Evolutionary conservation across 2,888 invertebrate species (phyloP).

Genomic region (Drosophila neonasuta): DNA sequence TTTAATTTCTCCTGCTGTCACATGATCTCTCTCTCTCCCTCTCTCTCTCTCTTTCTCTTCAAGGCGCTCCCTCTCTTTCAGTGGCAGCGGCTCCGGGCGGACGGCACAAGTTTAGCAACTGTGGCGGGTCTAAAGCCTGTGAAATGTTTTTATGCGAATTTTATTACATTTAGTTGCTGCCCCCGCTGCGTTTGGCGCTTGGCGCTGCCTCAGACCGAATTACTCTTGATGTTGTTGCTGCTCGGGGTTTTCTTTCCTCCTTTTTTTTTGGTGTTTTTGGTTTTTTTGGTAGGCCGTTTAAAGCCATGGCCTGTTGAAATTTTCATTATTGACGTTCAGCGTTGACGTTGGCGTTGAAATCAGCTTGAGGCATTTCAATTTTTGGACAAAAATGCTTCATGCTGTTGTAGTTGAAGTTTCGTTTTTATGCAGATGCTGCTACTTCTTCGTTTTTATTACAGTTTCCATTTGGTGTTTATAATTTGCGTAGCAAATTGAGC

Average conservation of each 20-base stretch:
- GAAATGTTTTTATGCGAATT: constrained; percentile 74
- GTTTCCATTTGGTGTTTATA: constrained; percentile 69
- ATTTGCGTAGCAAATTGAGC: constrained; percentile 71
- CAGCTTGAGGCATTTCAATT: constrained; percentile 72
- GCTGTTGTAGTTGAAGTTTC: constrained; percentile 40
- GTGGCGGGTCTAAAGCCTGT: constrained; percentile 52
- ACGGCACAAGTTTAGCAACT: constrained; percentile 47
- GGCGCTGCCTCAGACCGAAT: constrained; percentile 1
- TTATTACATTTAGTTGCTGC: constrained; percentile 67
- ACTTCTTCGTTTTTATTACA: constrained; percentile 50
- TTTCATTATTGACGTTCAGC: constrained; percentile 70
- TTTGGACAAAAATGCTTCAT: constrained; percentile 33
- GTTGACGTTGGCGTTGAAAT: constrained; percentile 55
- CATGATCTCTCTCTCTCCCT: constrained; percentile 50
- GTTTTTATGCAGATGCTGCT: constrained; percentile 37
- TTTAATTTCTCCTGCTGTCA: constrained; percentile 57
- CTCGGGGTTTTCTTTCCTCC: constrained; percentile 1
- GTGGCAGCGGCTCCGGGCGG: constrained; percentile 29
- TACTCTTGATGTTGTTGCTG: constrained; percentile 13
- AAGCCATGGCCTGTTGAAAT: constrained; percentile 46
- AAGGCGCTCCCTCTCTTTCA: constrained; percentile 5
- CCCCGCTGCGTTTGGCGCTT: constrained; percentile 15
- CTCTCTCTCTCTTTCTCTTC: constrained; percentile 6
- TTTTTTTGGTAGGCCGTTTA: constrained; percentile 32
- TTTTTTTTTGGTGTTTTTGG: background rate